Evolutionary conservation across 2,113 vertebrate species (phyloP).

Genomic region (Telmatochromis sp.): DNA sequence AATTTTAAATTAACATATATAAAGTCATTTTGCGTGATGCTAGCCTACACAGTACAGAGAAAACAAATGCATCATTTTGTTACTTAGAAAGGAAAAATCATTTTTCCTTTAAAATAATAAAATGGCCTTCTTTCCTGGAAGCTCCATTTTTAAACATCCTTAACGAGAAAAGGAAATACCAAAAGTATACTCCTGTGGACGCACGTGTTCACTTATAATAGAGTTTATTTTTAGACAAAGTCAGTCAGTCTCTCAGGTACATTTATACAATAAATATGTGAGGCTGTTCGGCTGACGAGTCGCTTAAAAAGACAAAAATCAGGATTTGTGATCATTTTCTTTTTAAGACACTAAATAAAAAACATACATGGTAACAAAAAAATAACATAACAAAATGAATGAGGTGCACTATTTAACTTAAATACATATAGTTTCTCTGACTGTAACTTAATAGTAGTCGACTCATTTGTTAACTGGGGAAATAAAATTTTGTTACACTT

Average conservation of each 20-base stretch:
- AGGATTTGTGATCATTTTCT: not conserved
- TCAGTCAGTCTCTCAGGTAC: not conserved
- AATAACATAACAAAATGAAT: not conserved
- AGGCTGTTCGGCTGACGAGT: not conserved
- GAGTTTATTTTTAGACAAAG: not conserved
- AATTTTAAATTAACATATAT: not conserved
- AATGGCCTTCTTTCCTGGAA: not conserved
- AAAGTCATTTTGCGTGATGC: not conserved
- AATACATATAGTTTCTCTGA: not conserved
- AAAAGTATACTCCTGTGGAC: not conserved
- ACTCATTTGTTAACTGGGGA: not conserved
- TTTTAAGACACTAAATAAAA: not conserved
- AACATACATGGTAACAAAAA: not conserved
- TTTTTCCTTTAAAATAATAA: not conserved
- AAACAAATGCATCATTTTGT: not conserved
- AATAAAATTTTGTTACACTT: not conserved
- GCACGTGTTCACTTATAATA: not conserved
- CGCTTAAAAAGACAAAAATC: not conserved
- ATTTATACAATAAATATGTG: not conserved
- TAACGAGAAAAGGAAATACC: slow-evolving; percentile 5
- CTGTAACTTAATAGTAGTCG: not conserved
- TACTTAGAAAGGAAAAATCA: not conserved
- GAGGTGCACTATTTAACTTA: not conserved
- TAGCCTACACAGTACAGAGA: not conserved
- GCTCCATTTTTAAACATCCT: not conserved